These are phyloP conservation scores for Dinoponera quadriceps DNA, from an alignment of 1,140 invertebrate species.

Conservation along the genomic window DNA sequence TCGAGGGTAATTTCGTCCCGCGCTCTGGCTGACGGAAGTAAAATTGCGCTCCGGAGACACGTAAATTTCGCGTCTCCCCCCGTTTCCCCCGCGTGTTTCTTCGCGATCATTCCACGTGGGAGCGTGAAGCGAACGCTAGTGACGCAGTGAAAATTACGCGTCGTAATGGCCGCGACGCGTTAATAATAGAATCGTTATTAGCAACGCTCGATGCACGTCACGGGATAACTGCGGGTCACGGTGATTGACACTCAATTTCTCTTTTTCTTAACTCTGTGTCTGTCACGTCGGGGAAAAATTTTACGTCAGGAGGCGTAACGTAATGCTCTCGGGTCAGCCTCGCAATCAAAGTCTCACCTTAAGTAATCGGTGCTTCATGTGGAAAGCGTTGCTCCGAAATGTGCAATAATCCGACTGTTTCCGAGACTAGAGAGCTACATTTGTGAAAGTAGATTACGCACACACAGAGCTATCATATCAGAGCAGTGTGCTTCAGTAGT, in stretches of 20 bases:
- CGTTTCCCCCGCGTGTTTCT: background rate
- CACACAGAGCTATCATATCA: too few species aligned
- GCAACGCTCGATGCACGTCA: background rate
- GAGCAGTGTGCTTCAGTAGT: too few species aligned
- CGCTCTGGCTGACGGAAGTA: slow-evolving; percentile 7
- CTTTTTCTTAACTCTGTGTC: background rate
- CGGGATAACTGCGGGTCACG: background rate
- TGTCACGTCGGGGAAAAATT: background rate
- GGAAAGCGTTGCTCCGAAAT: too few species aligned
- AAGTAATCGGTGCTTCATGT: too few species aligned
- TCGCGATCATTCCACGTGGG: background rate
- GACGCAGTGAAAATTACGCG: slow-evolving; percentile 14
- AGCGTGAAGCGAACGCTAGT: too few species aligned
- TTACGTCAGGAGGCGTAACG: background rate
- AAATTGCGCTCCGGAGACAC: background rate
- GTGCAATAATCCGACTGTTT: background rate
- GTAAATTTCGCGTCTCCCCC: background rate
- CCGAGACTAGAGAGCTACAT: too few species aligned
- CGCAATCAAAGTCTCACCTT: background rate
- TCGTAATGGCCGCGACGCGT: background rate
- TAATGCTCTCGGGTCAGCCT: too few species aligned
- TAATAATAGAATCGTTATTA: slow-evolving; percentile 2
- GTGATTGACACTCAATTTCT: background rate
- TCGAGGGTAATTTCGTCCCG: slow-evolving; percentile 61
- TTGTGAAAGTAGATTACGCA: too few species aligned